Evolutionary conservation across 2,888 invertebrate species (phyloP).

Genomic region (Caenorhabditis panamensis): DNA sequence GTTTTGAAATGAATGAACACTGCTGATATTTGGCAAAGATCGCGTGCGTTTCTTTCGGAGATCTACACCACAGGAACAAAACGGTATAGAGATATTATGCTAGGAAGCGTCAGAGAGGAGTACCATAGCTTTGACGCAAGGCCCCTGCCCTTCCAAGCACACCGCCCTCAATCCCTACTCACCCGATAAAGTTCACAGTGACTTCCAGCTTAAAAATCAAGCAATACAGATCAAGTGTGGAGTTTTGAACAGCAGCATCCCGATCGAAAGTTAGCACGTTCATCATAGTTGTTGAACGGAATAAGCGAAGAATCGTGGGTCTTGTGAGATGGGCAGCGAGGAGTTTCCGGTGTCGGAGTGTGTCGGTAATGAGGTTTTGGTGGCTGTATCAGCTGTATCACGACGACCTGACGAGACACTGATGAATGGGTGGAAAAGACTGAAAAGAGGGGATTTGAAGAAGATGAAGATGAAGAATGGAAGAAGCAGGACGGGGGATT

Average conservation of each 20-base stretch:
- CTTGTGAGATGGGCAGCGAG: too few relatives aligned
- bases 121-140: too few relatives aligned
- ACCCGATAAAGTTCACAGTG: constrained; percentile 36
- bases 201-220: constrained; percentile 34
- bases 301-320: not conserved
- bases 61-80: not conserved
- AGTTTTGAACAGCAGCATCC: constrained; percentile 13
- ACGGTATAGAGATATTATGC: too few relatives aligned
- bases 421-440: constrained; percentile 4
- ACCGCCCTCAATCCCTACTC: too few relatives aligned
- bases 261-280: constrained; percentile 26
- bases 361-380: not conserved
- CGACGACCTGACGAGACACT: not conserved
- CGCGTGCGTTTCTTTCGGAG: not conserved
- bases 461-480: not conserved
- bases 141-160: too few relatives aligned
- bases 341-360: constrained; percentile 14
- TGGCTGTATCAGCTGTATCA: too few relatives aligned
- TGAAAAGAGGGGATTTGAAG: constrained; percentile 11
- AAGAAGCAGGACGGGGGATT: not conserved
- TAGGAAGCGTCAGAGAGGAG: too few relatives aligned
- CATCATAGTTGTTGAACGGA: constrained; percentile 1
- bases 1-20: not conserved
- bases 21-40: not conserved
- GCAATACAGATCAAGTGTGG: constrained; percentile 20